Base-by-base conservation (phyloP, 23 tunicate genomes). In the Corella eumyota region DNA sequence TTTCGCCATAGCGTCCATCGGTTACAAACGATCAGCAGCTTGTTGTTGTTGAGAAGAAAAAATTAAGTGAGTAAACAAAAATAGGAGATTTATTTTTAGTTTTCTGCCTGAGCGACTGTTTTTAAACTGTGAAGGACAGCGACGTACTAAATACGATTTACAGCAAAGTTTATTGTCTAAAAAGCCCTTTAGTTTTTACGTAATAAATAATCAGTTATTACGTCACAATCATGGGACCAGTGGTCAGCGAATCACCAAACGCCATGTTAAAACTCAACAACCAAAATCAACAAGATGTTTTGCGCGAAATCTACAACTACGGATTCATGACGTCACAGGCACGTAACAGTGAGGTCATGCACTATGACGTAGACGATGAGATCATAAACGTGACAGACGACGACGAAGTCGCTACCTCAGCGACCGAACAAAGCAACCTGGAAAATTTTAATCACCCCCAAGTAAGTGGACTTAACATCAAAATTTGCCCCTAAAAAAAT, bases 331-430 rank as follows among this genome's bases (percentile, higher is more conserved):
- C 67, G 25, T 24, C 67, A 7, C 45, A 38, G 3, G 81, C 25
- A 23, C 52, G 26, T 50, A 29, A 29, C 4, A 75, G 81, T 32
- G 72, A 65, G 4, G 64, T 56, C 5, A n/a, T n/a, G n/a, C n/a
- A n/a, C n/a, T n/a, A n/a, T n/a, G 74, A 75, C 48, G 82, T 69
- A 27, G 92, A 82, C 30, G 81, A 81, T 13, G 92, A 82, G 51
- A 67, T 82, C 36, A 67, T 82, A 3, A 82, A 82, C 64, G 92
- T 82, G 9, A 82, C 81, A 32, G 92, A 82, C 32, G 75, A 82
- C 47, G 81, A 82, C 65, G 92, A 74, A 35, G 81, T 54, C 30
- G 69, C 62, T 62, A 22, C 30, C 17, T 32, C 67, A 20, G 67
- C 40, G 21, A 33, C 67, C n/a, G 47, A 35, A 36, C 25, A 25